phyloP scores from a whole-genome alignment of 1,140 invertebrate species.

The Drosophila sp. region DNA sequence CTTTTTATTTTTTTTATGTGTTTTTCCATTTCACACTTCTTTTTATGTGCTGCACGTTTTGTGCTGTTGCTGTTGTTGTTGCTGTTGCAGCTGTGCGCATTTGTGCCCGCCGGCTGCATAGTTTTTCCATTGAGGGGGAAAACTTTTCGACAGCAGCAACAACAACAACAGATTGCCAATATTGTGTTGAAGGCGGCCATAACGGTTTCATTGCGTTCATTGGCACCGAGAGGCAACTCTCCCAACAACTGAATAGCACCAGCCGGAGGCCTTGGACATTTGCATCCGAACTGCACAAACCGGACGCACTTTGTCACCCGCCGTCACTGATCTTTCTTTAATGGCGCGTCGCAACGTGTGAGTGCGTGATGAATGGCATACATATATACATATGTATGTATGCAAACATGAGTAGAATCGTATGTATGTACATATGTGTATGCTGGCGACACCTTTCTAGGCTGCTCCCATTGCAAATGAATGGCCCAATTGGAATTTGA shows the following conservation, averaged over 20 bases:
- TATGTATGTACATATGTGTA: too few relatives aligned
- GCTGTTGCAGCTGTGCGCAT: constrained; percentile 54
- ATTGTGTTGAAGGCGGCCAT: constrained; percentile 56
- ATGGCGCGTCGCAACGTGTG: constrained; percentile 62
- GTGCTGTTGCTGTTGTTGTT: constrained; percentile 9
- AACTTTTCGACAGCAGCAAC: constrained; percentile 42
- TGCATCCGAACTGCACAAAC: constrained; percentile 75
- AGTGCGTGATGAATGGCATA: constrained; percentile 58
- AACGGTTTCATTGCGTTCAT: constrained; percentile 52
- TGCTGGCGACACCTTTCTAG: constrained; percentile 62
- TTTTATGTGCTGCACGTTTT: constrained; percentile 56
- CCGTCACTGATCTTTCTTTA: constrained; percentile 70
- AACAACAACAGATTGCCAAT: constrained; percentile 57
- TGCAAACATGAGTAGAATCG: background rate
- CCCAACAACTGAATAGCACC: constrained; percentile 12
- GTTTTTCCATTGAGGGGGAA: constrained; percentile 42
- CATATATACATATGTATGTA: constrained; percentile 15
- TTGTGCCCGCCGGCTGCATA: constrained; percentile 46
- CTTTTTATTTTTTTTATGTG: constrained; percentile 33
- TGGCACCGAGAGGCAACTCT: constrained; percentile 27
- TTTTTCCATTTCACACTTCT: constrained; percentile 61
- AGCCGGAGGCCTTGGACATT: constrained; percentile 53
- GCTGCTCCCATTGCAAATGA: constrained; percentile 54
- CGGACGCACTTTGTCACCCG: constrained; percentile 78
- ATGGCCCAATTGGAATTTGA: constrained; percentile 38